Base-by-base conservation (phyloP, 2,113 vertebrate species). In the Uria lomvia region DNA sequence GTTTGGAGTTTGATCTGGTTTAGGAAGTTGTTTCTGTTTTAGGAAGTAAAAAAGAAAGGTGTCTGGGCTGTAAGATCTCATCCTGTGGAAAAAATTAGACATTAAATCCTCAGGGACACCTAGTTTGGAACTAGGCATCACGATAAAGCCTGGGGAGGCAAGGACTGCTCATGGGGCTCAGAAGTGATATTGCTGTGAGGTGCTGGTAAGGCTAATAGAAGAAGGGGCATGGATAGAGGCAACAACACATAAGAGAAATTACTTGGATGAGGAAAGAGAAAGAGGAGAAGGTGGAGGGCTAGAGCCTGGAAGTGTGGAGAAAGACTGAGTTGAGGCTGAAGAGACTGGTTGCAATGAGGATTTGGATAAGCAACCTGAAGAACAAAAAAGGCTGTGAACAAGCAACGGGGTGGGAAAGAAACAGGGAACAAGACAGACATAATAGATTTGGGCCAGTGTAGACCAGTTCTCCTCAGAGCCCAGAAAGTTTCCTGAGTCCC, bases 371-470 rank as follows among this genome's bases (percentile, higher is more conserved):
- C 6, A 88, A 60, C 27, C 16, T 38, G 42, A 72, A 59, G 8
- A 16, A 67, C 68, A 23, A 23, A 70, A 89, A 80, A 30, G 34
- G 4, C 32, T 86, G 9, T 36, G 18, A 73, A 40, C 8, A 8
- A 80, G 13, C 22, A 86, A 47, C 15, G 14, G n/a, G 2, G 2
- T 45, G 3, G 5, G 12, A 88, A 76, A 56, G 32, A 78, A 86
- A 52, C 4, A 24, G 7, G 36, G 14, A 36, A 4, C 17, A 60
- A 68, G 32, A 82, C 18, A 56, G 29, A 40, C 4, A 24, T 40
- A 30, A 32, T 7, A 70, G 30, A 8, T 16, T 42, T 24, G 38
- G 22, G 6, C 58, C 32, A 47, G 5, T 0, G 0, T 17, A 49
- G 12, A 32, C 10, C 11, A 38, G 13, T 45, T 85, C 55, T 95